Evolutionary conservation across 2,797 vertebrate species (phyloP).

Genomic region (Cossypha caffra): DNA sequence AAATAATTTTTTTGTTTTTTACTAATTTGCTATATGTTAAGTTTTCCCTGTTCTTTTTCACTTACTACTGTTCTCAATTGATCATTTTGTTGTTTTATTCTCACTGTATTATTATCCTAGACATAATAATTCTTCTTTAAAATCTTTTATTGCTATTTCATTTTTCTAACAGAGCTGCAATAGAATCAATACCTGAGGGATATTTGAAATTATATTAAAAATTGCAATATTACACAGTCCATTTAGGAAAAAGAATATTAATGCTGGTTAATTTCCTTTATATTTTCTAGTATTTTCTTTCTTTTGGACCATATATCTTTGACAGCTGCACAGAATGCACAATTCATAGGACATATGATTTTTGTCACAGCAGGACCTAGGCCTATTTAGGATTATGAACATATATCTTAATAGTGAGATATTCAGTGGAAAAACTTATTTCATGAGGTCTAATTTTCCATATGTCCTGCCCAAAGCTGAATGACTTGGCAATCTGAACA

Average conservation of each 20-base stretch:
- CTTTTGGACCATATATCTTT: not conserved
- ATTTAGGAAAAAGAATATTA: not conserved
- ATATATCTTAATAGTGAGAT: not conserved
- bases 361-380: not conserved
- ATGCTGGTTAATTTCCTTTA: not conserved
- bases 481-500: not conserved
- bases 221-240: not conserved
- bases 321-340: not conserved
- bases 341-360: not conserved
- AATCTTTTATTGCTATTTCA: slow-evolving; percentile 33
- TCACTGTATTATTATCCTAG: not conserved
- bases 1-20: not conserved
- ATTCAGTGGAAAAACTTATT: not conserved
- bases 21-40: not conserved
- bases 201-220: not conserved
- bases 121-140: slow-evolving; percentile 39
- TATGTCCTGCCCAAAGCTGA: not conserved
- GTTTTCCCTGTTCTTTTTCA: not conserved
- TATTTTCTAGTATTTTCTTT: not conserved
- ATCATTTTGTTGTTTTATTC: slow-evolving; percentile 14
- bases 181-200: not conserved
- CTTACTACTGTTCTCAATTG: not conserved
- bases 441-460: not conserved
- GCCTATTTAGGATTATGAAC: not conserved
- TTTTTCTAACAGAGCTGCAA: slow-evolving; percentile 17